These are phyloP conservation scores for Pimpla rufipes DNA, from an alignment of 2,888 invertebrate species.

Conservation along the genomic window DNA sequence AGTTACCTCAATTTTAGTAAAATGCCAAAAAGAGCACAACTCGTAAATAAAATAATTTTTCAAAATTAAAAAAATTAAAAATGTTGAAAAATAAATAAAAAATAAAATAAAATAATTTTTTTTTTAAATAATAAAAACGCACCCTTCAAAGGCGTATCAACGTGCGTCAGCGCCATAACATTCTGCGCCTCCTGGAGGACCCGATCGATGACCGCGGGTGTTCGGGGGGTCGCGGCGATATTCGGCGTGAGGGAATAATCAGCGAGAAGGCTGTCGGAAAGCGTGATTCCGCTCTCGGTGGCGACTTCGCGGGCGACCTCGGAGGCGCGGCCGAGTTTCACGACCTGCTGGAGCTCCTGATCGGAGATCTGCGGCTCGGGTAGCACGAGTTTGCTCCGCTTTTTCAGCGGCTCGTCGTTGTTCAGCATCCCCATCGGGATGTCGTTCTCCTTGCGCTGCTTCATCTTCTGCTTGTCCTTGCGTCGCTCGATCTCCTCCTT, in stretches of 20 bases:
- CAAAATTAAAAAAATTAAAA: not conserved
- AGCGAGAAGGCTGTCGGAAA: conserved; percentile 94
- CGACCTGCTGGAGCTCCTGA: conserved; percentile 95
- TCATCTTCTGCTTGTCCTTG: conserved; percentile 97
- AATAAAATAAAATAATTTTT: not conserved
- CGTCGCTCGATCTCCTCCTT: conserved; percentile 97
- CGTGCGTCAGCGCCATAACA: conserved; percentile 98
- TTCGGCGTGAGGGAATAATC: conserved; percentile 94
- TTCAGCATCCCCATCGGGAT: conserved; percentile 96
- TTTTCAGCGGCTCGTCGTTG: conserved; percentile 95
- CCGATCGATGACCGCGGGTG: conserved; percentile 94
- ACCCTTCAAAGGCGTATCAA: conserved; percentile 97
- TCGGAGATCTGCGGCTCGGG: conserved; percentile 99
- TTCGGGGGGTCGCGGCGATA: conserved; percentile 91
- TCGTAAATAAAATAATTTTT: too few relatives aligned
- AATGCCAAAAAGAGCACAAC: too few relatives aligned
- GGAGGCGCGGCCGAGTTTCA: conserved; percentile 95
- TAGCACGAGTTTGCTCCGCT: conserved; percentile 97
- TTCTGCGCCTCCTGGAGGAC: conserved; percentile 98
- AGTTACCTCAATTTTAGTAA: too few relatives aligned
- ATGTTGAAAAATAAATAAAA: conserved; percentile 15
- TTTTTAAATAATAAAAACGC: conserved; percentile 4
- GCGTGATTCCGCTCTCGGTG: conserved; percentile 91
- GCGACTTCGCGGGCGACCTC: conserved; percentile 96
- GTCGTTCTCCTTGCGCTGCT: conserved; percentile 98